phyloP scores from a whole-genome alignment of 2,113 vertebrate genomes.

The Pholis gunnellus region DNA sequence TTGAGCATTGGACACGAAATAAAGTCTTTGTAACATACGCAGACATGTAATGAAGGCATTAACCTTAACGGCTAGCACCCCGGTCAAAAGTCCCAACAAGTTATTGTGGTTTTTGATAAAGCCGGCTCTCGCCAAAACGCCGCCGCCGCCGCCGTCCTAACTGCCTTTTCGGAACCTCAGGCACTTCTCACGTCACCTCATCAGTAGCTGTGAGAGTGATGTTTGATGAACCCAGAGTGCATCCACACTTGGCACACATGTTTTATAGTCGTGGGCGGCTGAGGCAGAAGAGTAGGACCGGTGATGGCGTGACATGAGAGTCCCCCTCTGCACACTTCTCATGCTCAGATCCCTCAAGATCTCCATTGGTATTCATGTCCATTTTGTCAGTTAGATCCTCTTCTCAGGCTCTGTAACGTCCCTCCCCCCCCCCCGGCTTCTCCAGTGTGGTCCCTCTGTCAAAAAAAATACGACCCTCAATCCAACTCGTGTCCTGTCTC shows the following conservation, averaged over 20 bases:
- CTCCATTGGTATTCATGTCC: background rate
- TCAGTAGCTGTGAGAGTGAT: constrained; percentile 20
- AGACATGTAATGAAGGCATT: constrained; percentile 63
- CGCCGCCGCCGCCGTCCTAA: constrained; percentile 9
- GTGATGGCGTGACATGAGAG: constrained; percentile 44
- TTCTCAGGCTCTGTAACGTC: background rate
- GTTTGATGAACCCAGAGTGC: constrained; percentile 26
- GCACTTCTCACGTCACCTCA: constrained; percentile 76
- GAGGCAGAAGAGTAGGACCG: constrained; percentile 39
- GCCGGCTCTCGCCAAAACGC: constrained; percentile 22
- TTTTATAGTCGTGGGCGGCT: constrained; percentile 24
- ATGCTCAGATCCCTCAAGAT: constrained; percentile 30
- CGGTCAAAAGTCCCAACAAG: constrained; percentile 32
- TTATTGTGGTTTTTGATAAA: constrained; percentile 17
- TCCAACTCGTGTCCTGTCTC: constrained; percentile 8
- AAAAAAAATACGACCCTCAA: constrained; percentile 3
- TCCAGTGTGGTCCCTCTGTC: constrained; percentile 27
- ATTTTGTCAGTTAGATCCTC: constrained; percentile 36
- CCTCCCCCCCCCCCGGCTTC: background rate
- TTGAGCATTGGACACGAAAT: constrained; percentile 43
- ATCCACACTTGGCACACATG: constrained; percentile 73
- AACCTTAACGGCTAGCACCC: constrained; percentile 44
- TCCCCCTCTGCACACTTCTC: constrained; percentile 30
- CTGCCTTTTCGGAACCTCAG: constrained; percentile 66
- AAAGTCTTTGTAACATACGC: constrained; percentile 45